These are phyloP conservation scores for Grus americana DNA, from an alignment of 2,113 vertebrate species.

Conservation along the genomic window DNA sequence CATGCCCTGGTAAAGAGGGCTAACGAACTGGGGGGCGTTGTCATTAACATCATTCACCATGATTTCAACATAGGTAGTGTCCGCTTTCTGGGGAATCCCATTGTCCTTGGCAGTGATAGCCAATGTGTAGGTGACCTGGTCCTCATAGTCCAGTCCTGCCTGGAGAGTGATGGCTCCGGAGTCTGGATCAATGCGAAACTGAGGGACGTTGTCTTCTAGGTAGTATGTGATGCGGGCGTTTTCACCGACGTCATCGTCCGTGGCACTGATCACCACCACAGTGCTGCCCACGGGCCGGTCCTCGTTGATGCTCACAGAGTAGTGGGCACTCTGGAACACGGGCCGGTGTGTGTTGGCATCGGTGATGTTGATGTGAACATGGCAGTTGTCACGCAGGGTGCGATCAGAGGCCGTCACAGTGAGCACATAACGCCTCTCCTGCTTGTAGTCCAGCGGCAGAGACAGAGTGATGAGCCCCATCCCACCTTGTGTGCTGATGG, in stretches of 20 bases:
- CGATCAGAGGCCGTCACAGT: slow-evolving; percentile 94
- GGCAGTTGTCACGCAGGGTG: slow-evolving; percentile 93
- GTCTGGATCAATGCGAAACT: slow-evolving; percentile 91
- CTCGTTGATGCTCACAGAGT: slow-evolving; percentile 92
- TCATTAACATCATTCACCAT: slow-evolving; percentile 99
- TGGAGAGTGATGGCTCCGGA: slow-evolving; percentile 93
- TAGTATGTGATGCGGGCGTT: slow-evolving; percentile 94
- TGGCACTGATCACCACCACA: slow-evolving; percentile 94
- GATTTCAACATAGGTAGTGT: slow-evolving; percentile 97
- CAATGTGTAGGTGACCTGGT: slow-evolving; percentile 95
- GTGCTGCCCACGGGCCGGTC: slow-evolving; percentile 92
- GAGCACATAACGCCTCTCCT: slow-evolving; percentile 93
- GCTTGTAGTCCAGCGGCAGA: slow-evolving; percentile 96
- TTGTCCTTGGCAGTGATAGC: slow-evolving; percentile 97
- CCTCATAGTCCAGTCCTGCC: slow-evolving; percentile 95
- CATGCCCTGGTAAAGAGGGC: slow-evolving; percentile 90
- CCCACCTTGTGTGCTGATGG: slow-evolving; percentile 93
- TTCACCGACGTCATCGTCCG: slow-evolving; percentile 95
- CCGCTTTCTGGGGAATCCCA: slow-evolving; percentile 96
- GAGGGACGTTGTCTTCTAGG: slow-evolving; percentile 94
- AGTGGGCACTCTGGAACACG: slow-evolving; percentile 96
- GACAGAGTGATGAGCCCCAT: slow-evolving; percentile 90
- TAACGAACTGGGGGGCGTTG: slow-evolving; percentile 93
- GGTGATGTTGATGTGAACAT: slow-evolving; percentile 96
- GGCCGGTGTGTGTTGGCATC: slow-evolving; percentile 97